phyloP scores from a whole-genome alignment of 2,113 vertebrate species.

The Grammomys dolichurus region DNA sequence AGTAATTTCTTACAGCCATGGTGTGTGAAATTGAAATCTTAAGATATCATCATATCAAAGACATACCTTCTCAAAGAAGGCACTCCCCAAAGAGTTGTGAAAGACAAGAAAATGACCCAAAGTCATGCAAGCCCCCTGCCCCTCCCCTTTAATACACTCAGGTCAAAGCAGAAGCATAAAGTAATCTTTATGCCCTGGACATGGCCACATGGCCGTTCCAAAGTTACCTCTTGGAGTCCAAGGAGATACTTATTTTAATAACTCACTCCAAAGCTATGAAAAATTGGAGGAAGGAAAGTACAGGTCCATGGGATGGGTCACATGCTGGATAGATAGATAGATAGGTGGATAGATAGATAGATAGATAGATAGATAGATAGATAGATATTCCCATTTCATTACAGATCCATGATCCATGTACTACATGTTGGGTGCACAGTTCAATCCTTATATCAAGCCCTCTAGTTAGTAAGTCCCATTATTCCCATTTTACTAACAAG shows the following conservation, averaged over 20 bases:
- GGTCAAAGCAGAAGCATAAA: slow-evolving; percentile 66
- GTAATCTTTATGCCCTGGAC: slow-evolving; percentile 28
- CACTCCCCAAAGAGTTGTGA: slow-evolving; percentile 77
- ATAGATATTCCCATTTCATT: background rate
- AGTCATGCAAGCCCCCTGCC: slow-evolving; percentile 30
- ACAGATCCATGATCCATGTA: background rate
- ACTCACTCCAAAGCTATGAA: slow-evolving; percentile 2
- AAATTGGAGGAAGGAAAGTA: slow-evolving; percentile 27
- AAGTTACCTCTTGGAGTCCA: slow-evolving; percentile 42
- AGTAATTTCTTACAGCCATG: slow-evolving; percentile 80
- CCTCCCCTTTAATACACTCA: background rate
- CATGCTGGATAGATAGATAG: background rate
- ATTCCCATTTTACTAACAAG: background rate
- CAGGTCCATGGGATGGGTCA: background rate
- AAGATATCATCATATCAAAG: slow-evolving; percentile 83
- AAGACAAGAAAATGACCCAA: slow-evolving; percentile 80
- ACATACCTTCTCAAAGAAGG: slow-evolving; percentile 78
- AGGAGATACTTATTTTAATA: slow-evolving; percentile 67
- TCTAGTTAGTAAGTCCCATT: background rate
- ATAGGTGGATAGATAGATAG: too few species aligned
- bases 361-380: too few species aligned
- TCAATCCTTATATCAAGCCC: background rate
- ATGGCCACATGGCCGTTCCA: background rate
- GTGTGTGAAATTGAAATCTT: slow-evolving; percentile 85
- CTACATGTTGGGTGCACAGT: background rate